These are phyloP conservation scores for Premnoplex brunnescens DNA, from an alignment of 2,797 vertebrate species.

Conservation along the genomic window DNA sequence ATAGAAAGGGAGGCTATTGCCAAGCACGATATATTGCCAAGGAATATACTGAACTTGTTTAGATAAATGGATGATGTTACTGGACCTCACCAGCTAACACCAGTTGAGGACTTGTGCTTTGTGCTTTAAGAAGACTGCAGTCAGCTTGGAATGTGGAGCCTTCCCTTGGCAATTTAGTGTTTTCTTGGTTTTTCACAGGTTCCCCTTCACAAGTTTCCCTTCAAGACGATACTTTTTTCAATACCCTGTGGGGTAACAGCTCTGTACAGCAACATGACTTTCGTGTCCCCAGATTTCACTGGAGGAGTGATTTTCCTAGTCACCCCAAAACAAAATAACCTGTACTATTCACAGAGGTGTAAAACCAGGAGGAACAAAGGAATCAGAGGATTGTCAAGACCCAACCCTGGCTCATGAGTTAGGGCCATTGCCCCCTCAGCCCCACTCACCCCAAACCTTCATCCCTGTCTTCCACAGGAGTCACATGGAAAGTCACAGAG, in stretches of 20 bases:
- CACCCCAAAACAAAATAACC: background rate
- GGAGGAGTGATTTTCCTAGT: background rate
- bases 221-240: background rate
- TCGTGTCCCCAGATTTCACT: background rate
- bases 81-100: background rate
- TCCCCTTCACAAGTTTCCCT: background rate
- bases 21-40: background rate
- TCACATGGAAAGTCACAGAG: background rate
- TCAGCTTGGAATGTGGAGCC: background rate
- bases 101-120: background rate
- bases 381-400: background rate
- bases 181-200: background rate
- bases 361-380: background rate
- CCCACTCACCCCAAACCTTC: background rate
- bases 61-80: background rate
- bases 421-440: background rate
- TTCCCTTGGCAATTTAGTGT: background rate
- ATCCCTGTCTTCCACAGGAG: background rate
- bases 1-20: background rate
- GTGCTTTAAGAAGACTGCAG: background rate
- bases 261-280: background rate
- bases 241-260: background rate
- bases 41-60: background rate
- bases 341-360: background rate
- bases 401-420: background rate